Evolutionary conservation across 1,140 invertebrate genomes (phyloP), one percentile per base, ranked within the genome.

Genomic region (Coenobita brevimanus): DNA sequence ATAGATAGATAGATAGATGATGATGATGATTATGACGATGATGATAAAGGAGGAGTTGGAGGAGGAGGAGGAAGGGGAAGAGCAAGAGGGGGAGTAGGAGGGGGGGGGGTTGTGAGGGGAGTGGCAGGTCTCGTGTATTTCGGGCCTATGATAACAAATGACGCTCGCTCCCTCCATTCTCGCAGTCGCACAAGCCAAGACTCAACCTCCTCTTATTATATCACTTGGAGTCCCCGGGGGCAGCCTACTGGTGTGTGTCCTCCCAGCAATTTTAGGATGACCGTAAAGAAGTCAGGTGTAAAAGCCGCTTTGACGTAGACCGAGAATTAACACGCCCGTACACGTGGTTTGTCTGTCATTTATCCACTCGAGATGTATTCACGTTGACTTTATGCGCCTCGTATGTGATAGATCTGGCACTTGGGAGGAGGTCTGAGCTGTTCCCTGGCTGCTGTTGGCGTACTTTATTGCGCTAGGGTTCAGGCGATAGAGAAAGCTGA

Each of bases 101-200:
- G n/a, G n/a, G n/a, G n/a, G n/a, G n/a, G n/a, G n/a, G n/a, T n/a
- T n/a, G 50, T 50, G 64, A 27, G n/a, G 67, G 2, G 38, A 41
- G 30, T 54, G n/a, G 41, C 64, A 33, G 36, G 27, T 30, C 21
- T 71, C 38, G 64, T 30, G 81, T 82, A 71, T 82, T 82, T 82
- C 81, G 27, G 81, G 41, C 81, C 21, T 50, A 33, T 17, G 81
- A 82, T 82, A 82, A 82, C 81, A 82, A 71, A 82, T 82, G 64
- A 54, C 64, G 64, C 41, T 69, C 81, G 43, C 43, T 17, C 81
- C 54, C 81, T 71, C 54, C 67, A 71, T 71, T 71, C 24, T 69
- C 15, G 27, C 41, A 41, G 41, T 30, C 27, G 73, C 60, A 62
- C 30, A 38, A 60, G 43, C 33, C 79, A n/a, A n/a, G 43, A 10